Evolutionary conservation across 1,140 invertebrate species (phyloP).

Genomic region (Nymphalis io): DNA sequence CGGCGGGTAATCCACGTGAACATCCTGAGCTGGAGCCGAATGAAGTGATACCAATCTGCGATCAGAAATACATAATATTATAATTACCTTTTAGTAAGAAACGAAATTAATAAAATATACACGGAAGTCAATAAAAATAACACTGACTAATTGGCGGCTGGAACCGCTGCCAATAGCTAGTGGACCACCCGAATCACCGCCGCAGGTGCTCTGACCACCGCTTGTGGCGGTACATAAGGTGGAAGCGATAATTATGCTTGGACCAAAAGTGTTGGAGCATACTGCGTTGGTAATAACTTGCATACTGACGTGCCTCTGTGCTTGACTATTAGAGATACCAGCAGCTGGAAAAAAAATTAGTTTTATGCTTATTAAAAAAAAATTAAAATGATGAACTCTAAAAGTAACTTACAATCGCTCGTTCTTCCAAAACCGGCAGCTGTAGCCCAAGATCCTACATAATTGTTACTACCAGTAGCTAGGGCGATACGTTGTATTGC

Average conservation of each 20-base stretch:
- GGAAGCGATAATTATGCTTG: conserved; percentile 20
- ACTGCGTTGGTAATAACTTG: conserved; percentile 41
- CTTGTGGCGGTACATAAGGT: conserved; percentile 37
- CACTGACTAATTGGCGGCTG: conserved; percentile 27
- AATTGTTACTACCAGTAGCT: conserved; percentile 33
- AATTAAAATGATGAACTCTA: background rate
- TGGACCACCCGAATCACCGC: conserved; percentile 40
- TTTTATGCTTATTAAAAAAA: background rate
- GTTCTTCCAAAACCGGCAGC: conserved; percentile 40
- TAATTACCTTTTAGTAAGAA: background rate
- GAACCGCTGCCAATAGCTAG: conserved; percentile 9
- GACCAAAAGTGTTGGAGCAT: conserved; percentile 28
- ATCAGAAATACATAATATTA: background rate
- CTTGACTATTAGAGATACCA: conserved; percentile 30
- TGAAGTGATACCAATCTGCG: conserved; percentile 12
- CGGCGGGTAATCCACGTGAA: background rate
- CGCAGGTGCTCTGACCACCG: conserved; percentile 34
- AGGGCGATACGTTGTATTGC: conserved; percentile 27
- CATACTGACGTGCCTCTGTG: conserved; percentile 35
- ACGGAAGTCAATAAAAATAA: background rate
- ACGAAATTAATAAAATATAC: background rate
- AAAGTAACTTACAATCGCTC: conserved; percentile 35
- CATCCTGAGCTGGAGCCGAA: conserved; percentile 14
- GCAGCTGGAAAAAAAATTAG: conserved; percentile 16
- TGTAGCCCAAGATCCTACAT: conserved; percentile 26